These are phyloP conservation scores for Coregonus clupeaformis DNA, from an alignment of 2,113 vertebrate genomes.

Conservation along the genomic window DNA sequence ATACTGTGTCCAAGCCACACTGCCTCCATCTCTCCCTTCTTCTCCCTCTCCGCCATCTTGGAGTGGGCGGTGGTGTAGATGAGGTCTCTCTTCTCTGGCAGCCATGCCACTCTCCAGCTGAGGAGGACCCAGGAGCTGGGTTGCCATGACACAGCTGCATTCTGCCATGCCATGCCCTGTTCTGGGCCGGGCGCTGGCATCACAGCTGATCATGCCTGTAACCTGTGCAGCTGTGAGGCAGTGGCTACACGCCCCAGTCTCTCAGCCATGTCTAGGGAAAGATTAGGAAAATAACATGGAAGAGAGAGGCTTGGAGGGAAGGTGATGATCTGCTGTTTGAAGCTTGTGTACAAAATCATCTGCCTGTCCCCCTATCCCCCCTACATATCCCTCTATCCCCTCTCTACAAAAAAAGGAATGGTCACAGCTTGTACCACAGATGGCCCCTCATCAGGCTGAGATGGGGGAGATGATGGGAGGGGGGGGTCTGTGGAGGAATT, in stretches of 20 bases:
- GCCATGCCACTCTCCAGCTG: too few relatives aligned
- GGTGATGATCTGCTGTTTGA: neutral
- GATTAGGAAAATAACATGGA: too few relatives aligned
- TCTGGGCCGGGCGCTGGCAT: too few relatives aligned
- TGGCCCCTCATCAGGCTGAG: slow-evolving; percentile 24
- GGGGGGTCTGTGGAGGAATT: slow-evolving; percentile 9
- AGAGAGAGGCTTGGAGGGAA: neutral
- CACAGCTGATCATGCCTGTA: too few relatives aligned
- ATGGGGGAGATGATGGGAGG: neutral
- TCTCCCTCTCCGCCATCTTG: neutral
- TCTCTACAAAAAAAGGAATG: slow-evolving; percentile 18
- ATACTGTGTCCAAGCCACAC: neutral
- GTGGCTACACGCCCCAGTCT: too few relatives aligned
- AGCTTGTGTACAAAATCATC: neutral
- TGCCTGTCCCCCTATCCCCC: neutral
- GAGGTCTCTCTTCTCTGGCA: too few relatives aligned
- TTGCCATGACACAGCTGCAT: too few relatives aligned
- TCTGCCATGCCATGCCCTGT: too few relatives aligned
- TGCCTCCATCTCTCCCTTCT: neutral
- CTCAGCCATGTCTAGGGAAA: too few relatives aligned
- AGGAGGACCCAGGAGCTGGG: too few relatives aligned
- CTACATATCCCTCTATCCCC: slow-evolving; percentile 1
- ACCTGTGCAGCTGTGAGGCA: too few relatives aligned
- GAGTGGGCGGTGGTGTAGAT: too few relatives aligned
- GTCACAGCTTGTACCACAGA: slow-evolving; percentile 52